Evolutionary conservation across 2,888 invertebrate species (phyloP).

Genomic region (Dorcus parallelipipedus): DNA sequence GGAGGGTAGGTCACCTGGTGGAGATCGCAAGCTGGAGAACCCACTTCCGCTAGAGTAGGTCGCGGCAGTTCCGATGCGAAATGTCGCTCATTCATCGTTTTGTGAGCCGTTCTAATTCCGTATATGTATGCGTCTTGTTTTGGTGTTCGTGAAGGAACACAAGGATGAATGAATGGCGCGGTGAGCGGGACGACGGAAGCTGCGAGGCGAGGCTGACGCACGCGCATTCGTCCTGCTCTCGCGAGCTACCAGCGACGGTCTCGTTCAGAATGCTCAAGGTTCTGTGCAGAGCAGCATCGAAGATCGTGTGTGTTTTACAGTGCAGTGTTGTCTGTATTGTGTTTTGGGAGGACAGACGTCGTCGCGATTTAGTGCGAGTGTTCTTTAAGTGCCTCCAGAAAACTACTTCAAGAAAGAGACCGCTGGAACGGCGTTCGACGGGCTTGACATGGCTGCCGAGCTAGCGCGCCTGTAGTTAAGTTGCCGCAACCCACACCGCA

Average conservation of each 20-base stretch:
- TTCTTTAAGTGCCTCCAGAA: slow-evolving; percentile 7
- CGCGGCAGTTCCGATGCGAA: slow-evolving; percentile 17
- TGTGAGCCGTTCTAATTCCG: slow-evolving; percentile 42
- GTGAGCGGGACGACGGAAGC: slow-evolving; percentile 35
- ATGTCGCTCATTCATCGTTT: slow-evolving; percentile 40
- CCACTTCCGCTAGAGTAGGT: slow-evolving; percentile 33
- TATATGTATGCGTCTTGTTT: slow-evolving; percentile 39
- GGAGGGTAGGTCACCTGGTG: too few relatives aligned
- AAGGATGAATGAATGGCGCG: slow-evolving; percentile 38
- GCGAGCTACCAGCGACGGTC: slow-evolving; percentile 55
- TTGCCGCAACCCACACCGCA: slow-evolving; percentile 23
- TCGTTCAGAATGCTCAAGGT: slow-evolving; percentile 58
- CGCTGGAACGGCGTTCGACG: slow-evolving; percentile 8
- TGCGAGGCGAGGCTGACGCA: slow-evolving; percentile 51
- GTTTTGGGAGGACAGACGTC: background rate
- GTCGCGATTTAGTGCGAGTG: slow-evolving; percentile 4
- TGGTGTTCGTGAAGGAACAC: slow-evolving; percentile 40
- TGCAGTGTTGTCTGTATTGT: slow-evolving; percentile 24
- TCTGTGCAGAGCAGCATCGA: slow-evolving; percentile 58
- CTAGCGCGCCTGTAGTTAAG: slow-evolving; percentile 22
- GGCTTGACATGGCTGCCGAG: slow-evolving; percentile 23
- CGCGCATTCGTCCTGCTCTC: slow-evolving; percentile 40
- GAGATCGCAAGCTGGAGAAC: slow-evolving; percentile 12
- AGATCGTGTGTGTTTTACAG: slow-evolving; percentile 54
- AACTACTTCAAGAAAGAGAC: background rate